Base-by-base conservation (phyloP, 2,888 invertebrate species). In the Lasioglossum vierecki region DNA sequence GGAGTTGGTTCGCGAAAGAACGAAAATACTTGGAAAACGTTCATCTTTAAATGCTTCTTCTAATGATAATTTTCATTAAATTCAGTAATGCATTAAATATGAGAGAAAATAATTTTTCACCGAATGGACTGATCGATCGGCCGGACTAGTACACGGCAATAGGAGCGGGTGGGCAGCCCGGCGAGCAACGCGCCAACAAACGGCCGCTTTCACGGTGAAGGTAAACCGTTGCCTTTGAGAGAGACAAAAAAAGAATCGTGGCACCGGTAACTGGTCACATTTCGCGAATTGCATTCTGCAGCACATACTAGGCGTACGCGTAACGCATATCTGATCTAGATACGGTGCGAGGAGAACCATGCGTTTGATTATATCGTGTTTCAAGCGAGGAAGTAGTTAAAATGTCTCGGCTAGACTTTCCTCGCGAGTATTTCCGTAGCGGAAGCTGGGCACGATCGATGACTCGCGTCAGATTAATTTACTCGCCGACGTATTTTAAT, bases 141-240 rank as follows among this genome's bases (percentile, higher is more conserved):
- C 46, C 46, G 46, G 46, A 46, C 46, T 15, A 46, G 0, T 46
- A 5, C 15, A 15, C 15, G 4, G 46, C 15, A 46, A 15, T 15
- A 15, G 15, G 46, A 46, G 15, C 79, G 8, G 2, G 26, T 60
- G 60, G 35, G 39, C 13, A 63, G 18, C 18, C 18, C 22, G 41
- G 57, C 2, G 30, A 22, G 15, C 22, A 49, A 4, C 15, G n/a
- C 30, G 39, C 68, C 26, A 72, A 75, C 44, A 6, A 78, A 75
- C 71, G 49, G 49, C 75, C 53, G 22, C 90, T 89, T 88, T 89
- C 88, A 89, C 85, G 88, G 88, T 88, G 88, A 88, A 88, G 88
- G 88, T 88, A 73, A 88, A 71, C 71, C 53, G 79, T 87, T n/a
- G 18, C 18, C 78, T 86, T 79, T 22, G 9, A 57, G 68, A 70